A percentile compares a stretch with the other conserved stretches of the same genome.
phyloP scores from a whole-genome alignment of 2,888 invertebrate species.

The Caenorhabditis uteleia region DNA sequence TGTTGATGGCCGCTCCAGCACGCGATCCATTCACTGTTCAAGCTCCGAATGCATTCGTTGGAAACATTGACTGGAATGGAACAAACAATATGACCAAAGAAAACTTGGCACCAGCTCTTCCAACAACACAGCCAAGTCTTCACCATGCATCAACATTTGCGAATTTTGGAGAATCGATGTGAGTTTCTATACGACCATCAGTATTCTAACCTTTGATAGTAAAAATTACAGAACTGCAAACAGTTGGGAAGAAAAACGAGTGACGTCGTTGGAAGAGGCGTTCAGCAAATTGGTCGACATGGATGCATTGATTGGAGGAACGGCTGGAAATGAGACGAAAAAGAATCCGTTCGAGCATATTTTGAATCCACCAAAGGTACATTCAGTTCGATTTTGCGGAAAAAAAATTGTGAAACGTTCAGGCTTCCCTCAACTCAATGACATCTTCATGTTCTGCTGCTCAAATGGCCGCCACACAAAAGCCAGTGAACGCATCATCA shows the following conservation, averaged over 20 bases:
- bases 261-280: conserved; percentile 65
- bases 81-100: conserved; percentile 43
- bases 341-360: conserved; percentile 68
- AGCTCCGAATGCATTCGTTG: neutral
- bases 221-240: neutral
- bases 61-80: conserved; percentile 31
- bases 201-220: neutral
- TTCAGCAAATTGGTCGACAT: conserved; percentile 68
- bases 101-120: conserved; percentile 40
- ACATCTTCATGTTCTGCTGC: conserved; percentile 33
- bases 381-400: no score
- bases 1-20: conserved; percentile 6
- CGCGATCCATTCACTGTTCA: conserved; percentile 21
- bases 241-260: conserved; percentile 48
- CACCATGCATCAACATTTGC: conserved; percentile 48
- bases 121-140: conserved; percentile 4
- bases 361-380: conserved; percentile 65
- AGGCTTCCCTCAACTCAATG: conserved; percentile 47
- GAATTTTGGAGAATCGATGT: conserved; percentile 42
- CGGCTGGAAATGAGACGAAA: conserved; percentile 50
- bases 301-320: conserved; percentile 60
- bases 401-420: conserved; percentile 6
- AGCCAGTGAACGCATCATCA: conserved; percentile 12
- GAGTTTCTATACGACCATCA: conserved; percentile 8
- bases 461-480: conserved; percentile 27